phyloP scores from a whole-genome alignment of 2,888 invertebrate genomes.

The Leptopilina syphax region DNA sequence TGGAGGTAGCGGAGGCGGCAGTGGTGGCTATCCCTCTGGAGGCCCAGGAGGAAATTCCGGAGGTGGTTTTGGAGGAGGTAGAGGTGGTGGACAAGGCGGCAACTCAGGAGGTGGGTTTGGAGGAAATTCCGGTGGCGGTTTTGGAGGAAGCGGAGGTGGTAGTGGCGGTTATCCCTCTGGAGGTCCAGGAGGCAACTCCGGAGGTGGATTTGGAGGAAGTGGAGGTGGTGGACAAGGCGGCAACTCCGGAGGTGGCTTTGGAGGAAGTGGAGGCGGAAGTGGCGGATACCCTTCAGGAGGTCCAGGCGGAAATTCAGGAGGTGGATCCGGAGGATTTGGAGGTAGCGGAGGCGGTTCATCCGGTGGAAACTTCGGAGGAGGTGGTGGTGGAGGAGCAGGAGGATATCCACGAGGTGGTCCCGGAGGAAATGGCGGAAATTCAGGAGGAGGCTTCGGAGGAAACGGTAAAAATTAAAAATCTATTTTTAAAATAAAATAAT shows the following conservation, averaged over 20 bases:
- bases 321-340: conserved; percentile 45
- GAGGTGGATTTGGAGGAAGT: conserved; percentile 52
- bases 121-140: conserved; percentile 61
- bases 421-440: conserved; percentile 49
- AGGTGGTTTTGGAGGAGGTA: conserved; percentile 51
- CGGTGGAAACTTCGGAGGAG: conserved; percentile 46
- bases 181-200: conserved; percentile 52
- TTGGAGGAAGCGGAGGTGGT: conserved; percentile 59
- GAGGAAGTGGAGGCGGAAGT: conserved; percentile 58
- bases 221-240: conserved; percentile 56
- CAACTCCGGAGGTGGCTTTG: conserved; percentile 39
- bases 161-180: conserved; percentile 61
- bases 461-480: conserved; percentile 27
- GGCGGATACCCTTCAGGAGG: conserved; percentile 63
- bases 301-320: conserved; percentile 56
- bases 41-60: conserved; percentile 53
- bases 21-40: conserved; percentile 60
- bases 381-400: conserved; percentile 54
- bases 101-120: conserved; percentile 38
- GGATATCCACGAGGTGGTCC: conserved; percentile 40
- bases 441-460: conserved; percentile 54
- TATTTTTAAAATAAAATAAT: background rate
- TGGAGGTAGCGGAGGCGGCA: conserved; percentile 51
- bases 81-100: conserved; percentile 56
- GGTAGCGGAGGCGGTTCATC: conserved; percentile 39